Conservation (phyloP, 2,797 vertebrate genomes). For the Adelosebastes latens region DNA sequence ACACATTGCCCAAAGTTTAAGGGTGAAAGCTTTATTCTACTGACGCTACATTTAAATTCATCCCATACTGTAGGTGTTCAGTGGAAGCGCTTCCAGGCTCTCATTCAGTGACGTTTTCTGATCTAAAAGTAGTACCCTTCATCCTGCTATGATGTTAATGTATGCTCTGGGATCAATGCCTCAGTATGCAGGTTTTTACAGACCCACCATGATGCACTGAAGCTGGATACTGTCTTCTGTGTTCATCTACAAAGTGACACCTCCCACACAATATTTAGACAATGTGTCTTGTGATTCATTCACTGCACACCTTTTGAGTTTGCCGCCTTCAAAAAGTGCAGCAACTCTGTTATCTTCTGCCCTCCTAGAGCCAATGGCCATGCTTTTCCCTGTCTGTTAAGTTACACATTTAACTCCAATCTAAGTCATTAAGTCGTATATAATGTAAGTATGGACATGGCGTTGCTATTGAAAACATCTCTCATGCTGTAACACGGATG, state of each 20-base stretch:
- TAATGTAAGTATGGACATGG: not conserved
- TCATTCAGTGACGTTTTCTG: not conserved
- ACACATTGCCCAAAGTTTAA: not conserved
- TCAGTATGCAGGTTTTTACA: conserved; percentile 27
- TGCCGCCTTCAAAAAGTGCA: conserved; percentile 31
- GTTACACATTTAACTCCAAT: not conserved
- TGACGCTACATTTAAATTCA: not conserved
- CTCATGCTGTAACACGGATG: not conserved
- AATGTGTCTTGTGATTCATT: conserved; percentile 31
- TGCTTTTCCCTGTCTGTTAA: not conserved
- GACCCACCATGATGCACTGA: not conserved
- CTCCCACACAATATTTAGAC: conserved; percentile 5
- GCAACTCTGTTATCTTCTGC: not conserved
- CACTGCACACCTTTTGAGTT: conserved; percentile 18
- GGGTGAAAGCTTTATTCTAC: not conserved
- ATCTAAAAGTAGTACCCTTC: not conserved
- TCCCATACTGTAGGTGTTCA: not conserved
- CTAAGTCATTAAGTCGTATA: not conserved
- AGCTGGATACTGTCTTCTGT: not conserved
- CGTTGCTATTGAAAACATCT: not conserved
- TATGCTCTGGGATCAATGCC: conserved; percentile 2
- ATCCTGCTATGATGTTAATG: conserved; percentile 1
- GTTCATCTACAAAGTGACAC: conserved; percentile 36
- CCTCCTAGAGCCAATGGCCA: not conserved
- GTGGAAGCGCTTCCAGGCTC: not conserved